Conservation (phyloP, 2,113 vertebrate genomes). For the Rhagologus leucostigma region DNA sequence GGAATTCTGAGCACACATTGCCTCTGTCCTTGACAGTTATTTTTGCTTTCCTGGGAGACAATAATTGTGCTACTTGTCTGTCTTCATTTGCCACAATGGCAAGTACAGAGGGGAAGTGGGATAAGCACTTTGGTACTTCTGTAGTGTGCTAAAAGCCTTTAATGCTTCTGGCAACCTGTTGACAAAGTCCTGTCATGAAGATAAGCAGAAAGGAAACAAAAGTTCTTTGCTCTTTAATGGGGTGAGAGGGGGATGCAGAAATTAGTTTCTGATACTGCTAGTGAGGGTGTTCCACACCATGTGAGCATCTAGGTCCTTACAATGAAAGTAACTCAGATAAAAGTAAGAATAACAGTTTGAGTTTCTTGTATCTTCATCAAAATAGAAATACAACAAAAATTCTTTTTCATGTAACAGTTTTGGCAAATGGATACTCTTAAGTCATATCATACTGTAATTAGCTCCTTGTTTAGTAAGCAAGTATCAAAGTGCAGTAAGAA, state of each 20-base stretch:
- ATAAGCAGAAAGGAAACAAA: neutral
- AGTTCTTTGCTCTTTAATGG: neutral
- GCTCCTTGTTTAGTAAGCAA: neutral
- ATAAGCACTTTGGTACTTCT: neutral
- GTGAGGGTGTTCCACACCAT: neutral
- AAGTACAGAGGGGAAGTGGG: neutral
- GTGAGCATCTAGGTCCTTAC: neutral
- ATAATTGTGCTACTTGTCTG: neutral
- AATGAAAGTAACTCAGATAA: neutral
- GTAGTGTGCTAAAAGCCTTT: neutral
- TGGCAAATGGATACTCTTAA: neutral
- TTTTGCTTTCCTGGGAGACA: slow-evolving; percentile 18
- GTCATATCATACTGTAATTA: neutral
- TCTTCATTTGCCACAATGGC: neutral
- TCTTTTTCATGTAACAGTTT: neutral
- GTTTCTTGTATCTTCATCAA: neutral
- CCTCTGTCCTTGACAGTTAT: slow-evolving; percentile 40
- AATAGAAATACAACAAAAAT: neutral
- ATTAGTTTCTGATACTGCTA: neutral
- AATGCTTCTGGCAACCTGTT: slow-evolving; percentile 29
- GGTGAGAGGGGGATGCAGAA: neutral
- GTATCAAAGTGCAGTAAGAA: neutral
- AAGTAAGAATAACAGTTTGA: neutral
- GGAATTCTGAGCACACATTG: neutral
- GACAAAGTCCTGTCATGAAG: neutral